A percentile compares a stretch with the other conserved stretches of the same genome.
Conservation (phyloP, 2,888 invertebrate species). For the Aproaerema taeniolella region DNA sequence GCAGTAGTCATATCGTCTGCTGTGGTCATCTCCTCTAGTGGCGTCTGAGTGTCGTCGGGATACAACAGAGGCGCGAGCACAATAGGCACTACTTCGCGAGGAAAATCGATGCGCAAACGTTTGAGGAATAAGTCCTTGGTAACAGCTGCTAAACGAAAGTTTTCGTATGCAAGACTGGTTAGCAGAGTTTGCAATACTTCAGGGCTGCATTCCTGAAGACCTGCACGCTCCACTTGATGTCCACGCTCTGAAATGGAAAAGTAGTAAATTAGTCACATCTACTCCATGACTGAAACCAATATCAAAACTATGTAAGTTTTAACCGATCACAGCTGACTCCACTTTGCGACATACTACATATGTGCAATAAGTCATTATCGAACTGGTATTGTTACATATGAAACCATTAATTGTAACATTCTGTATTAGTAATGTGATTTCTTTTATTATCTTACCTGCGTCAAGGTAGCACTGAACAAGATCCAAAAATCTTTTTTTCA, state of each 20-base stretch:
- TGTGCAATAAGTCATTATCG: too few species aligned
- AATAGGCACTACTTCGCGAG: constrained; percentile 91
- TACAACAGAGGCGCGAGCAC: constrained; percentile 93
- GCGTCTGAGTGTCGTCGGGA: constrained; percentile 84
- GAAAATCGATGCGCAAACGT: constrained; percentile 91
- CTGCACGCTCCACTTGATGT: constrained; percentile 85
- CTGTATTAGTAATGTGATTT: too few species aligned
- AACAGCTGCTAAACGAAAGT: constrained; percentile 82
- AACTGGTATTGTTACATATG: too few species aligned
- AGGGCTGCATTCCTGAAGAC: constrained; percentile 92
- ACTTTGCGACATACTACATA: too few species aligned
- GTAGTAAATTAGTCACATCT: too few species aligned
- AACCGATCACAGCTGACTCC: too few species aligned
- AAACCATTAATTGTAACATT: too few species aligned
- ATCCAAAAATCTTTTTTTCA: constrained; percentile 89
- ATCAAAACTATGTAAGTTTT: too few species aligned
- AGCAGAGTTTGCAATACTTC: constrained; percentile 92
- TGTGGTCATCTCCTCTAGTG: constrained; percentile 80
- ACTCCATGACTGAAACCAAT: too few species aligned
- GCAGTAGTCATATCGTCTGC: constrained; percentile 78
- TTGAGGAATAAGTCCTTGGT: constrained; percentile 88
- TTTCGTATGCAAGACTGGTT: constrained; percentile 77
- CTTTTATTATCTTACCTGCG: constrained; percentile 84
- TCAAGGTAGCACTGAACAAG: constrained; percentile 92
- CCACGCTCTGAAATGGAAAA: constrained; percentile 79